A percentile compares a stretch with the other conserved stretches of the same genome.
Conservation (phyloP, 1,140 invertebrate genomes). For the Drosophila micromelanica region DNA sequence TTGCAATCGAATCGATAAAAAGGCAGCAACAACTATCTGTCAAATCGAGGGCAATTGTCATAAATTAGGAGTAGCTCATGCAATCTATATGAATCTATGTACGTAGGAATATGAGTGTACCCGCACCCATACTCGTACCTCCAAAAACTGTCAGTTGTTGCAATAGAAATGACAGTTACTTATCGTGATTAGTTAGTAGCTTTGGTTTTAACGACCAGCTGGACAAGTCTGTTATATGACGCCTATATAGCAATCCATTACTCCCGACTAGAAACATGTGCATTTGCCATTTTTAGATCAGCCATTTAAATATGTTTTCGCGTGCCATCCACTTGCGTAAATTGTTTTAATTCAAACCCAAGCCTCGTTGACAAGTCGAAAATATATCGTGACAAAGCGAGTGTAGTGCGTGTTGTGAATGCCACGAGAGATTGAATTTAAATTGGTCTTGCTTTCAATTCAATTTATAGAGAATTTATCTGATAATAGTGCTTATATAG, state of each 20-base stretch:
- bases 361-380: constrained; percentile 5
- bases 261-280: neutral
- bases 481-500: neutral
- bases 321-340: constrained; percentile 27
- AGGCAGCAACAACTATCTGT: constrained; percentile 4
- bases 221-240: neutral
- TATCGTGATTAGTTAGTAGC: constrained; percentile 27
- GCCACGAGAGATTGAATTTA: constrained; percentile 9
- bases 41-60: constrained; percentile 31
- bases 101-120: neutral
- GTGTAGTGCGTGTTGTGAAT: constrained; percentile 14
- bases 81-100: neutral
- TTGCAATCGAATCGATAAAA: constrained; percentile 33
- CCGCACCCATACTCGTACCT: neutral
- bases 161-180: constrained; percentile 20
- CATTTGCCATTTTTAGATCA: constrained; percentile 1
- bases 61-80: constrained; percentile 22
- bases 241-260: neutral
- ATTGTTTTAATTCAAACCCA: constrained; percentile 30
- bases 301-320: constrained; percentile 21
- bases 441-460: constrained; percentile 5
- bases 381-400: constrained; percentile 7
- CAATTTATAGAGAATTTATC: constrained; percentile 4
- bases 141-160: constrained; percentile 14
- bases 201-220: constrained; percentile 16